Percentiles rank a stretch among this genome's conserved stretches.
phyloP scores from a whole-genome alignment of 2,113 vertebrate genomes.

The Anoura caudifer region DNA sequence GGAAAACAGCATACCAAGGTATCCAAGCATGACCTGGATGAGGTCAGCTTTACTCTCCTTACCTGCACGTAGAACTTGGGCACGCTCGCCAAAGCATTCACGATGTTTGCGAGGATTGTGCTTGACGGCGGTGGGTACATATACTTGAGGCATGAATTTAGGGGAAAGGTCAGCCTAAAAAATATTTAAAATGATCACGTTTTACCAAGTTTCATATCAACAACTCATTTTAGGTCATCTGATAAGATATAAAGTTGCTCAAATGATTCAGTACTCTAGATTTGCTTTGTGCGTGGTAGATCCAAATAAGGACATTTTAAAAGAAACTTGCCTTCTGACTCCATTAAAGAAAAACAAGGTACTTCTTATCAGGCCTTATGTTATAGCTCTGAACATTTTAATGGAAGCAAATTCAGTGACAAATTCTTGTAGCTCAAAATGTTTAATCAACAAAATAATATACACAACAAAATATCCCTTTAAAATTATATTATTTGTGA shows the following conservation, averaged over 20 bases:
- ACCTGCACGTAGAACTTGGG: constrained; percentile 99
- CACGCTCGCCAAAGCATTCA: constrained; percentile 92
- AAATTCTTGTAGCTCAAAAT: not conserved
- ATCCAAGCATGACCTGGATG: not conserved
- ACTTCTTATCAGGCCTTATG: not conserved
- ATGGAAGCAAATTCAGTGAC: not conserved
- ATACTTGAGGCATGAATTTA: constrained; percentile 95
- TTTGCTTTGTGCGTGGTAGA: not conserved
- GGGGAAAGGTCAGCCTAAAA: constrained; percentile 91
- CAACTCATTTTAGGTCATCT: not conserved
- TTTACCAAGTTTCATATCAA: not conserved
- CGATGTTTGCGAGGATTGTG: constrained; percentile 93
- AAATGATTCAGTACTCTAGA: not conserved
- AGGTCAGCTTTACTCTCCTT: constrained; percentile 61
- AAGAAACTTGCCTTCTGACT: not conserved
- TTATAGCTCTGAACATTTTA: not conserved
- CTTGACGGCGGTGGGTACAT: constrained; percentile 95
- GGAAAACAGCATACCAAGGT: not conserved
- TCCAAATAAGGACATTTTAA: not conserved
- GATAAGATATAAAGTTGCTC: not conserved
- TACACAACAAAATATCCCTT: not conserved
- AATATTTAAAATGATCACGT: not conserved
- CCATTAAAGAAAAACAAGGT: not conserved
- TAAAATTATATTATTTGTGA: not conserved
- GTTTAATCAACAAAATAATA: not conserved